These are phyloP conservation scores for Enteromius anoplus DNA, from an alignment of 2,797 vertebrate genomes.

Conservation along the genomic window DNA sequence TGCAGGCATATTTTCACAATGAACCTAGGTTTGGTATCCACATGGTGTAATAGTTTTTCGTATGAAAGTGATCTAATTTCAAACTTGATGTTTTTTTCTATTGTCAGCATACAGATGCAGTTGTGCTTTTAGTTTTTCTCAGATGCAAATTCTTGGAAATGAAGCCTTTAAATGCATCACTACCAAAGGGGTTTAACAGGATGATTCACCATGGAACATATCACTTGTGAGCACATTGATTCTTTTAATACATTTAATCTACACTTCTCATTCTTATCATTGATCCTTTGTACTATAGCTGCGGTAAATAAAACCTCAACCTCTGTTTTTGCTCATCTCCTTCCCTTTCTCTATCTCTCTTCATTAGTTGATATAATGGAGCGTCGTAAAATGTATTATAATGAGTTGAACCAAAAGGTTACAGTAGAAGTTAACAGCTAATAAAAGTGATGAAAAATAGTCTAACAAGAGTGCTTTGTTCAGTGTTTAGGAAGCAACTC, in stretches of 20 bases:
- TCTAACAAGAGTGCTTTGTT: conserved; percentile 80
- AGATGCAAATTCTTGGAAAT: conserved; percentile 13
- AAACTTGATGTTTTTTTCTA: background rate
- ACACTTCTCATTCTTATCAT: conserved; percentile 3
- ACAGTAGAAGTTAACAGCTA: conserved; percentile 80
- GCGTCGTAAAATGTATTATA: conserved; percentile 59
- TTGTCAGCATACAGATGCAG: conserved; percentile 18
- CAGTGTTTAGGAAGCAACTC: conserved; percentile 72
- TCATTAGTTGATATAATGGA: conserved; percentile 59
- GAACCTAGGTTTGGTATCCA: background rate
- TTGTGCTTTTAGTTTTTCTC: background rate
- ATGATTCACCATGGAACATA: background rate
- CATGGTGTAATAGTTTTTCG: background rate
- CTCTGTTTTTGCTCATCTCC: background rate
- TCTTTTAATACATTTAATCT: background rate
- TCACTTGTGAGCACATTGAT: conserved; percentile 17
- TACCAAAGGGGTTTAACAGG: background rate
- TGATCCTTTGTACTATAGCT: background rate
- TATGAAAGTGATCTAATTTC: background rate
- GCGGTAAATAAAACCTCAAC: background rate
- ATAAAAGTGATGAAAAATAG: conserved; percentile 82
- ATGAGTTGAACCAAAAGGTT: conserved; percentile 66
- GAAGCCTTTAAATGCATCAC: background rate
- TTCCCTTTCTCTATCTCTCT: background rate
- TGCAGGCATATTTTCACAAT: background rate